Conservation (phyloP, 2,797 vertebrate genomes). For the Pogonophryne albipinna region DNA sequence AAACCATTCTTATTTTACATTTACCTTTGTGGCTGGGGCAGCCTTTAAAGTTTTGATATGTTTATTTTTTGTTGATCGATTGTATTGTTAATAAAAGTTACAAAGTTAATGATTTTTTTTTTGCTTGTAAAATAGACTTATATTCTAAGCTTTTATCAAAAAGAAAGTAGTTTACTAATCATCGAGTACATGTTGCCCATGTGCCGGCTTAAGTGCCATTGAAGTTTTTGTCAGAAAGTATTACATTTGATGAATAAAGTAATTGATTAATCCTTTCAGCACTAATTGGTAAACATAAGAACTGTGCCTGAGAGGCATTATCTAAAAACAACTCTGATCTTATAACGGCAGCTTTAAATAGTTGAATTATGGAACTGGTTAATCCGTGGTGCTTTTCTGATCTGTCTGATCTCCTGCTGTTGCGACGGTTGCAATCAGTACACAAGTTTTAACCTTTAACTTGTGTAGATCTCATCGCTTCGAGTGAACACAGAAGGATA, state of each 20-base stretch:
- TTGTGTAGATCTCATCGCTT: conserved; percentile 35
- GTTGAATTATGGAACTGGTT: conserved; percentile 66
- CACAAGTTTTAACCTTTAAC: conserved; percentile 62
- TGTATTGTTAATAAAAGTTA: background rate
- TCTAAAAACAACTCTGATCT: conserved; percentile 54
- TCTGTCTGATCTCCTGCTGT: conserved; percentile 58
- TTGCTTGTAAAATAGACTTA: background rate
- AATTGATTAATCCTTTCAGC: conserved; percentile 41
- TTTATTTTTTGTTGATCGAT: background rate
- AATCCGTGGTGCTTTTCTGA: conserved; percentile 53
- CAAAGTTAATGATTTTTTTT: background rate
- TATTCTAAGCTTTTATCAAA: background rate
- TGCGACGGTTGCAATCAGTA: conserved; percentile 56
- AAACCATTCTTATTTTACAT: conserved; percentile 19
- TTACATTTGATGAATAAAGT: conserved; percentile 12
- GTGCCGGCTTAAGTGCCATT: background rate
- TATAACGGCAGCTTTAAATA: conserved; percentile 58
- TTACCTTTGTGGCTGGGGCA: background rate
- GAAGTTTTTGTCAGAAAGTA: background rate
- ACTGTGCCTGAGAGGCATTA: conserved; percentile 36
- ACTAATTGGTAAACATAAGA: conserved; percentile 37
- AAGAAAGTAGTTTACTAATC: background rate
- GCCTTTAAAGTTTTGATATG: background rate
- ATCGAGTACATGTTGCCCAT: background rate
- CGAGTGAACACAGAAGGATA: conserved; percentile 25